Conservation (phyloP, 2,797 vertebrate species). For the Etheostoma nigrum region DNA sequence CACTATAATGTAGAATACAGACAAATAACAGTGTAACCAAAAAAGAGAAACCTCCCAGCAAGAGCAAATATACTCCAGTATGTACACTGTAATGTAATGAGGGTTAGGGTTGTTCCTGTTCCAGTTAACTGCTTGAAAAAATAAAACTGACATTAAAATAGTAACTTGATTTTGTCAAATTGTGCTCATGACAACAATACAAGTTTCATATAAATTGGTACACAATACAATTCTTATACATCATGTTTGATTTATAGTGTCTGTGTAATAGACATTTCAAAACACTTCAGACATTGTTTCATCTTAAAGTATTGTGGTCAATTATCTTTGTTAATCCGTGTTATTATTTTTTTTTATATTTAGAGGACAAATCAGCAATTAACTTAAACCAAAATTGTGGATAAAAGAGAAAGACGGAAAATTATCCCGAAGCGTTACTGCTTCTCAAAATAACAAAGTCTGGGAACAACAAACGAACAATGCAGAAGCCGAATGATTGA, state of each 20-base stretch:
- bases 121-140: neutral
- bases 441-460: constrained; percentile 2
- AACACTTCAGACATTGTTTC: too few species aligned
- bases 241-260: neutral
- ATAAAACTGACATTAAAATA: neutral
- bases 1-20: neutral
- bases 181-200: neutral
- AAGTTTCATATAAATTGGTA: neutral
- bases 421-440: neutral
- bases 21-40: neutral
- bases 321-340: too few species aligned
- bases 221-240: neutral
- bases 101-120: neutral
- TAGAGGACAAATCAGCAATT: neutral
- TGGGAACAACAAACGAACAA: constrained; percentile 4
- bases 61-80: too few species aligned
- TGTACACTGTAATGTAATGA: neutral
- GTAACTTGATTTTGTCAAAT: neutral
- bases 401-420: neutral
- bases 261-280: neutral
- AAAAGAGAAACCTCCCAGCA: neutral
- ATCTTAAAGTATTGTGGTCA: too few species aligned
- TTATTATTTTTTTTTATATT: neutral
- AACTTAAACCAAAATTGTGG: neutral
- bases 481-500: neutral